A percentile compares a stretch with the other conserved stretches of the same genome.
Conservation (phyloP, 1,140 invertebrate species). For the Aphis gossypii region DNA sequence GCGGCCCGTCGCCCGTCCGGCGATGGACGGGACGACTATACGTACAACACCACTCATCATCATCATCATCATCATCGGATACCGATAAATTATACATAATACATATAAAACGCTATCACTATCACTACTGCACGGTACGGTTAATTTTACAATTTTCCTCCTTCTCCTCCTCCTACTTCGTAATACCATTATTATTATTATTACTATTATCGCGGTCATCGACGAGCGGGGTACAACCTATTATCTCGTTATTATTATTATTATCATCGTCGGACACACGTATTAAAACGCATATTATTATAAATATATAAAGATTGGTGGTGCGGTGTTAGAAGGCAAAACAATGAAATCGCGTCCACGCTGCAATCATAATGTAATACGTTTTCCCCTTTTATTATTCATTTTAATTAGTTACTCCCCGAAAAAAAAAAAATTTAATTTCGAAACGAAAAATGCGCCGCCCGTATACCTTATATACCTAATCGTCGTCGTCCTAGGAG, state of each 20-base stretch:
- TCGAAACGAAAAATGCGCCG: not conserved
- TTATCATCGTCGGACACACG: constrained; percentile 25
- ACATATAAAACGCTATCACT: constrained; percentile 32
- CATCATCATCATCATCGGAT: constrained; percentile 25
- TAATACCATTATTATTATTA: constrained; percentile 14
- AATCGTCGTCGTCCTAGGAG: not conserved
- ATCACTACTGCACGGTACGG: not conserved
- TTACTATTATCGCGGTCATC: not conserved
- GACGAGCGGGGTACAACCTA: constrained; percentile 25
- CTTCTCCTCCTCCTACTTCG: not conserved
- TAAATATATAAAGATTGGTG: not conserved
- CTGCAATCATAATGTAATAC: not conserved
- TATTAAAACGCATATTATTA: constrained; percentile 17
- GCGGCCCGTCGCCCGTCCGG: constrained; percentile 16
- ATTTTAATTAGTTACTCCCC: constrained; percentile 36
- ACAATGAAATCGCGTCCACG: constrained; percentile 37
- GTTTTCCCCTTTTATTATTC: not conserved
- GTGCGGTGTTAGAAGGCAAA: not conserved
- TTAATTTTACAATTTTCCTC: constrained; percentile 55
- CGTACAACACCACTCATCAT: not conserved
- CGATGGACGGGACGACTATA: constrained; percentile 12
- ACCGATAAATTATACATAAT: constrained; percentile 52
- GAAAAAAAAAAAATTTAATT: constrained; percentile 6
- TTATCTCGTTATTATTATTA: constrained; percentile 41
- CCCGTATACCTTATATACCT: not conserved